Evolutionary conservation across 2,888 invertebrate species (phyloP), one percentile per base, ranked within the genome.

Genomic region (Zygaena filipendulae): DNA sequence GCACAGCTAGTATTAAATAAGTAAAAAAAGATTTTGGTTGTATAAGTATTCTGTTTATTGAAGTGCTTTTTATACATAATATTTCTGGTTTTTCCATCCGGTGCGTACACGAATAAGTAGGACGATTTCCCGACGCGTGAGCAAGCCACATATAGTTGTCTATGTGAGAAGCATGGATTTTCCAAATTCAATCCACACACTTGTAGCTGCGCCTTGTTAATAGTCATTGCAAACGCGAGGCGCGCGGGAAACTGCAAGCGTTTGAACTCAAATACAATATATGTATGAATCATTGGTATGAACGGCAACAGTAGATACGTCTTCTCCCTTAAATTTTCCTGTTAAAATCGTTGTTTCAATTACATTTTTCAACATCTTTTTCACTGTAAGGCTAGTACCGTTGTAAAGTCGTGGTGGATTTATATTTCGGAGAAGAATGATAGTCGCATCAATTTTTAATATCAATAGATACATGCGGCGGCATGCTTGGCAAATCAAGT

Each of bases 401-500:
- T 30, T 36, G 25, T 32, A 32, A 3, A 35, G 29, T 13, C 20
- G 26, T n/a, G n/a, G n/a, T n/a, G n/a, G n/a, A 11, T 32, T 40
- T 2, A 38, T 22, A 16, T 40, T 40, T 7, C 40, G 37, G 8
- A 37, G 21, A 22, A 40, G 20, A 9, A 37, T 37, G 10, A 37
- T 11, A 3, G 25, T 27, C 11, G 27, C 29, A 10, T 34, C 33
- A 3, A 38, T 9, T 29, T 40, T 40, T 21, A 33, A 26, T 26
- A 30, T 23, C 14, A 35, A 8, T 27, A 29, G n/a, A n/a, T n/a
- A n/a, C 27, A 6, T 37, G 39, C 11, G 37, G 37, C 32, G 36
- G 40, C 20, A 42, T 18, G 5, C 37, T 40, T 5, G 38, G 39
- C 29, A 39, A 36, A n/a, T 38, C 35, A 28, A 42, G 24, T 11